These are phyloP conservation scores for Phortica variegata DNA, from an alignment of 1,140 invertebrate species.

Conservation along the genomic window DNA sequence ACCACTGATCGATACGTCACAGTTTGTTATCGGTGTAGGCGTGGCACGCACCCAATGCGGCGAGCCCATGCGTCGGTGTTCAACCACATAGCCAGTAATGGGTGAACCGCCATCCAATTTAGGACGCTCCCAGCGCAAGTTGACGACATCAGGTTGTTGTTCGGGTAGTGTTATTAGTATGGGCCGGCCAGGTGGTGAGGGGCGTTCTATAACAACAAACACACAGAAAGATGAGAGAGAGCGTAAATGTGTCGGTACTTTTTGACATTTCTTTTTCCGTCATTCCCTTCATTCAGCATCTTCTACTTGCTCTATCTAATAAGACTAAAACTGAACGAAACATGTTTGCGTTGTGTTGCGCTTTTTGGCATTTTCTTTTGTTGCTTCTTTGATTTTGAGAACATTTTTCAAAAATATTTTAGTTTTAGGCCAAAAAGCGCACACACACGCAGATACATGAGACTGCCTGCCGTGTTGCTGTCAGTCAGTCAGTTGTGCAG, in stretches of 20 bases:
- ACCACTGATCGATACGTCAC: conserved; percentile 74
- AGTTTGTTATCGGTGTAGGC: conserved; percentile 66
- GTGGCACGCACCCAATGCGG: conserved; percentile 76
- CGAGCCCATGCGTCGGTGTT: conserved; percentile 75
- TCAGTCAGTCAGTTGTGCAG: not conserved
- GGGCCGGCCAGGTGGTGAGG: conserved; percentile 75
- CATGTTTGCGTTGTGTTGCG: no score
- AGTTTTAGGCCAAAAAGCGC: conserved; percentile 41
- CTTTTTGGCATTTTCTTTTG: conserved; percentile 5
- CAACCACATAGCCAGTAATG: conserved; percentile 80
- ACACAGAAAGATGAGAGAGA: conserved; percentile 17
- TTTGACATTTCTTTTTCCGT: conserved; percentile 1
- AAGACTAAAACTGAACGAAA: not conserved
- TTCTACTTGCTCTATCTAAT: conserved; percentile 1
- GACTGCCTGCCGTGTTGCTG: not conserved
- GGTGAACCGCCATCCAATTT: conserved; percentile 83
- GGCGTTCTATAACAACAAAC: conserved; percentile 65
- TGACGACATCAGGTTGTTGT: conserved; percentile 79
- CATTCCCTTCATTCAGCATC: conserved; percentile 1
- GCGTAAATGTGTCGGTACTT: no score
- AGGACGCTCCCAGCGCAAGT: conserved; percentile 82
- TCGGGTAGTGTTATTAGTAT: conserved; percentile 68
- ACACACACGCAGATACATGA: conserved; percentile 12
- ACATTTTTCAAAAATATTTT: conserved; percentile 33
- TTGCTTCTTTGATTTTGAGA: not conserved